Conservation (phyloP, 37 sponge, comb jelly and placozoan species). For the Halichondria panicea region DNA sequence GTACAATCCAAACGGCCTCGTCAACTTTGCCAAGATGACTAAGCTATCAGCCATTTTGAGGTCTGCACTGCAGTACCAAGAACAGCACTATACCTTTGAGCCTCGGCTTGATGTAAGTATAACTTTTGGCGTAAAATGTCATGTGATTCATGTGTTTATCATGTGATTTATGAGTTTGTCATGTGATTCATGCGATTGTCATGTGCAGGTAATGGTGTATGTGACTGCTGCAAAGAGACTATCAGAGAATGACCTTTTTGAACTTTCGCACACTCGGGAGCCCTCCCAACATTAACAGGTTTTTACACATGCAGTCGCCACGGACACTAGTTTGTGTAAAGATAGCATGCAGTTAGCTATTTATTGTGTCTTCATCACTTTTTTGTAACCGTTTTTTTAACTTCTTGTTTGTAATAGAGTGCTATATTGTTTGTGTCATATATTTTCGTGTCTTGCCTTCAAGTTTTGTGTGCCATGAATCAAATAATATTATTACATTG, state of each 20-base stretch:
- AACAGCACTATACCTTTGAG: slow-evolving; percentile 33
- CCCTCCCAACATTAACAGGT: not conserved
- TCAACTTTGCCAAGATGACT: slow-evolving; percentile 91
- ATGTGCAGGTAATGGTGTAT: slow-evolving; percentile 57
- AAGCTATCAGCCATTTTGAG: slow-evolving; percentile 54
- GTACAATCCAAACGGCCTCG: slow-evolving; percentile 74
- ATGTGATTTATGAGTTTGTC: not conserved
- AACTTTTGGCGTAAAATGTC: not conserved
- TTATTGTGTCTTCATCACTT: no score
- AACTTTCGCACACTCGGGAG: slow-evolving; percentile 38
- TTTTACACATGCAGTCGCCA: no score
- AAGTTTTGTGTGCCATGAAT: no score
- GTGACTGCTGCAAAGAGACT: slow-evolving; percentile 48
- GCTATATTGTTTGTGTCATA: no score
- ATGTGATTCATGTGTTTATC: not conserved
- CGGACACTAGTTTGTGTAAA: no score
- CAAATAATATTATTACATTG: no score
- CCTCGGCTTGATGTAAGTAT: slow-evolving; percentile 59
- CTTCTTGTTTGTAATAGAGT: no score
- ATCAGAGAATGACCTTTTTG: slow-evolving; percentile 71
- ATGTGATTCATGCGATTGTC: not conserved
- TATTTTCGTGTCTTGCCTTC: no score
- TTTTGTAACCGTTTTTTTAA: no score
- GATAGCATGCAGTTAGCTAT: no score
- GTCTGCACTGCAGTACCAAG: slow-evolving; percentile 42